Base-by-base conservation (phyloP, 2,797 vertebrate species). In the Halcyon leucocephala region DNA sequence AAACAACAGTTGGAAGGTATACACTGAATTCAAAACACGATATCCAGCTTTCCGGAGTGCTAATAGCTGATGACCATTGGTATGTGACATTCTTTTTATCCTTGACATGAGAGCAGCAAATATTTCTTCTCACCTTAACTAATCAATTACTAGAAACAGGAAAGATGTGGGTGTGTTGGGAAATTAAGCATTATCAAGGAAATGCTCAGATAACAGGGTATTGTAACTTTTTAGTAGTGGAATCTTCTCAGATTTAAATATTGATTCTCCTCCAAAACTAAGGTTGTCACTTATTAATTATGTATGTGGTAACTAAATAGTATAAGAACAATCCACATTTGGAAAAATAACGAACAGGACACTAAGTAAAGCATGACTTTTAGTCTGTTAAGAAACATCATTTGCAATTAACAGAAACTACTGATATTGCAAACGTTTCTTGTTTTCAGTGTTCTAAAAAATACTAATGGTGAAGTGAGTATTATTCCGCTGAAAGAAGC, bases 41-140 rank as follows among this genome's bases (percentile, higher is more conserved):
- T 89, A 99, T 99, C 86, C 99, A 99, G 97, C 98, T 99, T 76
- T 98, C 98, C 0, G 99, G 99, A 39, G 98, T 98, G 39, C 98
- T 99, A 77, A 99, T 99, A 55, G 99, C 99, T 31, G 98, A 99
- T 86, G 97, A 99, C 66, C 99, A 99, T 95, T 99, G 99, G 99
- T 99, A 86, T 84, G 98, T 92, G 24, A 51, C 62, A 13, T 35
- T 82, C 9, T 82, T 86, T 48, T 49, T 55, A 12, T 51, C 49
- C 14, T 76, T 65, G 20, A 31, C 55, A 9, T 39, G 65, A 73
- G 14, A 61, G 62, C 21, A 67, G 16, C 19, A 46, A 48, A 28
- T 64, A 9, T 14, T 67, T 73, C 7, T 70, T 41, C 10, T 82
- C 0, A 1, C 6, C 12, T 15, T 39, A 78, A 55, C 9, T 33